Conservation (phyloP, 2,113 vertebrate species). For the Urocolius indicus region DNA sequence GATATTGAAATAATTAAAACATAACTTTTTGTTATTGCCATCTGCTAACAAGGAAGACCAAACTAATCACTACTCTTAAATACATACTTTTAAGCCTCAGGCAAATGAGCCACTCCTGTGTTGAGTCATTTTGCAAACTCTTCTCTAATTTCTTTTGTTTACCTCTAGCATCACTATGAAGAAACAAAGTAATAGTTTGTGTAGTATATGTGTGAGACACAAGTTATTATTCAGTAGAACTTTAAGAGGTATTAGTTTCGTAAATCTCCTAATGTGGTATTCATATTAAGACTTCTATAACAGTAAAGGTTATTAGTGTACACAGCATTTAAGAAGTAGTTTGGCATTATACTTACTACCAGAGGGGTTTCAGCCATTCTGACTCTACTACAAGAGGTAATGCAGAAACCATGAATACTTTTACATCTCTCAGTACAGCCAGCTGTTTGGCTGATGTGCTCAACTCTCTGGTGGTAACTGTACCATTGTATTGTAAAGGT, state of each 20-base stretch:
- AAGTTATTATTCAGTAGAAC: background rate
- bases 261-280: background rate
- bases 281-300: background rate
- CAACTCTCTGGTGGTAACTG: conserved; percentile 20
- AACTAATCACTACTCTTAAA: background rate
- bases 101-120: background rate
- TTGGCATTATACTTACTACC: background rate
- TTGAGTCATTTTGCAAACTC: background rate
- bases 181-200: background rate
- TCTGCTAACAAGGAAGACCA: background rate
- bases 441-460: conserved; percentile 46
- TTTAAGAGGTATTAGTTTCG: background rate
- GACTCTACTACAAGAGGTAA: background rate
- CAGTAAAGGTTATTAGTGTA: background rate
- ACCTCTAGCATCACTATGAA: background rate
- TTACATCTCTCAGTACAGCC: conserved; percentile 25
- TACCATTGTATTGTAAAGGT: conserved; percentile 71
- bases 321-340: background rate
- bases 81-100: background rate
- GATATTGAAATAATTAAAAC: background rate
- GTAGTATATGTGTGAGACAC: background rate
- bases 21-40: background rate
- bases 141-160: background rate
- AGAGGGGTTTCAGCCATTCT: background rate
- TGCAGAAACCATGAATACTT: conserved; percentile 1